Base-by-base conservation (phyloP, 2,888 invertebrate genomes). In the Anthoptus insignis region DNA sequence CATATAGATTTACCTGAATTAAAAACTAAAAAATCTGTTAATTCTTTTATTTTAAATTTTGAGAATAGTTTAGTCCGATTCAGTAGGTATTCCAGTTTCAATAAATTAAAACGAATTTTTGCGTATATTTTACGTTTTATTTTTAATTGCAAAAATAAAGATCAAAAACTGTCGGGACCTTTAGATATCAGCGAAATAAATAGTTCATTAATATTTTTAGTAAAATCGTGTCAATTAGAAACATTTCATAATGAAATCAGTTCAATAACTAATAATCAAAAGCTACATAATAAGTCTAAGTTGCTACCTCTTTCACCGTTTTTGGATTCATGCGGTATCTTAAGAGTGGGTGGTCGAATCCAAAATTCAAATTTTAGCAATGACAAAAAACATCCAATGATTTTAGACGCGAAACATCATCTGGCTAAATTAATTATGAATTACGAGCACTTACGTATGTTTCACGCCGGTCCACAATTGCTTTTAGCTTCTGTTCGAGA, bases 331-430 rank as follows among this genome's bases (percentile, higher is more conserved):
- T 2, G 19, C 5, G 52, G 34, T 14, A 27, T 53, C 11, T 34
- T 37, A 9, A 19, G 37, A 22, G 34, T 53, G 3, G 34, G 53
- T 34, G 37, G 53, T 53, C 21, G 34, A 22, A 53, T 53, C 24
- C 4, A 37, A 22, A 53, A 53, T 4, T 21, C 19, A 13, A 34
- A 53, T n/a, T 37, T 21, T 37, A 14, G n/a, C 22, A 37, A 53
- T 14, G 53, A 53, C 22, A 53, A 37, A 29, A 53, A 37, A 37
- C 53, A 53, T 22, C 53, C 53, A 3, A 21, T 53, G 8, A 37
- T 53, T 14, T 37, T 53, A 22, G 37, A 53, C n/a, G 21, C 34
- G 8, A 53, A 53, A 21, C 34, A 53, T 14, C 34, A 21, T 11
- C 37, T 53, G 14, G 22, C 53, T 3, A 29, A 37, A 37, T 22